These are phyloP conservation scores for Catostylus mosaicus DNA, from an alignment of 30 jellyfish, hydroid and myxozoan genomes.

Conservation along the genomic window DNA sequence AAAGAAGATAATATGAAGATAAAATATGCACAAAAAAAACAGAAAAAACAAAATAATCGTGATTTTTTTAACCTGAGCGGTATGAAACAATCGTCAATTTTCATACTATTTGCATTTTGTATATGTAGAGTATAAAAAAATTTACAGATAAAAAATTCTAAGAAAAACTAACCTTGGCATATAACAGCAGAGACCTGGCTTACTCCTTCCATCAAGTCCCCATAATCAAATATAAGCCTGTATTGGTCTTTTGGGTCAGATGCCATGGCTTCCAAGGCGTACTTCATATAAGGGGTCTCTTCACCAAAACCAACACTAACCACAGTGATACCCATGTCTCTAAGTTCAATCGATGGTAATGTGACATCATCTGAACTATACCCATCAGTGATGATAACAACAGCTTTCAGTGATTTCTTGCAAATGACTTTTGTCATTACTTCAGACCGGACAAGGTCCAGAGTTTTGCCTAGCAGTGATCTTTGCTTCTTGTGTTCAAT, in stretches of 20 bases:
- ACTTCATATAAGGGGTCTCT: slow-evolving; percentile 88
- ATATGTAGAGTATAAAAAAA: too few species aligned
- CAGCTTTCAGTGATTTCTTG: slow-evolving; percentile 70
- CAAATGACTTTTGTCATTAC: slow-evolving; percentile 80
- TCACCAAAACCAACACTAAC: slow-evolving; percentile 91
- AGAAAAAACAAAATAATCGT: too few species aligned
- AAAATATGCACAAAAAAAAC: too few species aligned
- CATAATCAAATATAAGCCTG: slow-evolving; percentile 84
- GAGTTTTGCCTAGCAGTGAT: slow-evolving; percentile 91
- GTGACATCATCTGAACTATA: slow-evolving; percentile 94
- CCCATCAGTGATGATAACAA: slow-evolving; percentile 89
- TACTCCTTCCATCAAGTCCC: slow-evolving; percentile 83
- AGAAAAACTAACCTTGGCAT: slow-evolving; percentile 81
- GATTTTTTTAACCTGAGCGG: too few species aligned
- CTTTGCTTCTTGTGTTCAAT: slow-evolving; percentile 78
- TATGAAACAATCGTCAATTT: too few species aligned
- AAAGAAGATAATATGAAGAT: too few species aligned
- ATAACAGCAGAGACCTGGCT: slow-evolving; percentile 73
- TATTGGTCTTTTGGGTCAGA: slow-evolving; percentile 86
- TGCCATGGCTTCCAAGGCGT: slow-evolving; percentile 91
- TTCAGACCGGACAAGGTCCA: slow-evolving; percentile 88
- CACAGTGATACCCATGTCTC: slow-evolving; percentile 92
- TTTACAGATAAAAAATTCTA: background rate
- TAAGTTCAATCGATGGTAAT: slow-evolving; percentile 77
- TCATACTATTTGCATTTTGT: too few species aligned